phyloP scores from a whole-genome alignment of 2,888 invertebrate species.

The Campoplex nolae region DNA sequence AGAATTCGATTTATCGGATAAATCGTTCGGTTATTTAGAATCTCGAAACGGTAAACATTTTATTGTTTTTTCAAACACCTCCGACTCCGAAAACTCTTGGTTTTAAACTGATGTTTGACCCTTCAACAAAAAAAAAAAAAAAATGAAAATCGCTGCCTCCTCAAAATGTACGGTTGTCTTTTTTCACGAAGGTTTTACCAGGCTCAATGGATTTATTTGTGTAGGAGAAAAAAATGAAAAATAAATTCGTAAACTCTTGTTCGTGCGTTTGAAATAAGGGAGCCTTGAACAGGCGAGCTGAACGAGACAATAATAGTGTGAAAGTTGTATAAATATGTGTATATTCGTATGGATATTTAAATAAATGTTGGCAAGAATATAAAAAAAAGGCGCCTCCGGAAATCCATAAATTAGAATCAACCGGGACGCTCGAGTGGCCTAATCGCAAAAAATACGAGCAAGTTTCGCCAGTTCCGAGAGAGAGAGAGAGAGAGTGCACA shows the following conservation, averaged over 20 bases:
- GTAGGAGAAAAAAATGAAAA: background rate
- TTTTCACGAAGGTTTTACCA: too few relatives aligned
- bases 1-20: background rate
- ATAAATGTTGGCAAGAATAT: slow-evolving; percentile 19
- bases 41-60: too few relatives aligned
- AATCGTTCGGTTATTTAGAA: background rate
- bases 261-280: background rate
- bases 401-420: slow-evolving; percentile 82
- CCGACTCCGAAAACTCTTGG: too few relatives aligned
- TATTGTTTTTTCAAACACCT: too few relatives aligned
- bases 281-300: slow-evolving; percentile 9
- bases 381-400: slow-evolving; percentile 71
- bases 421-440: slow-evolving; percentile 76
- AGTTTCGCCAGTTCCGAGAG: slow-evolving; percentile 67
- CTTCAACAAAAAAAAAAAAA: too few relatives aligned
- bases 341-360: background rate
- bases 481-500: background rate
- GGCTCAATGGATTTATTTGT: background rate
- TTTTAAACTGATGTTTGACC: too few relatives aligned
- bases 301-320: slow-evolving; percentile 30
- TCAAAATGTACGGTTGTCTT: too few relatives aligned
- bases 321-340: slow-evolving; percentile 7
- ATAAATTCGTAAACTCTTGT: slow-evolving; percentile 12
- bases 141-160: too few relatives aligned
- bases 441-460: slow-evolving; percentile 81